These are phyloP conservation scores for Gastracanthus pulcherrimus DNA, from an alignment of 2,888 invertebrate genomes.

Conservation along the genomic window DNA sequence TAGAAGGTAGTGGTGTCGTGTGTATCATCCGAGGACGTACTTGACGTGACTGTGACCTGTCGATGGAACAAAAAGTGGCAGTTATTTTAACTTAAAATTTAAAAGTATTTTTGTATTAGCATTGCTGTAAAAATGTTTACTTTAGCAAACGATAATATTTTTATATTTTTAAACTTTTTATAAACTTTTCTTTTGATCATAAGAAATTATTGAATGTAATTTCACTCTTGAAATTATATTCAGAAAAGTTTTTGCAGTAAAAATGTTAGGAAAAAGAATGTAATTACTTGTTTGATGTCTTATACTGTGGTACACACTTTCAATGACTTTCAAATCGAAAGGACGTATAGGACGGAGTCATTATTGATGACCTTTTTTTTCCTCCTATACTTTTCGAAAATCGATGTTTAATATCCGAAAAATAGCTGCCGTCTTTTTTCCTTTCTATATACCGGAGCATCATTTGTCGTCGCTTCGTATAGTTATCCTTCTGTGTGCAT, in stretches of 20 bases:
- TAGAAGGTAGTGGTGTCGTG: slow-evolving; percentile 48
- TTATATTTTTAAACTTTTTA: too few species aligned
- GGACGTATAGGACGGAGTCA: background rate
- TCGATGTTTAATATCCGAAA: slow-evolving; percentile 30
- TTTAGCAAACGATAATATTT: too few species aligned
- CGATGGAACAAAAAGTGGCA: slow-evolving; percentile 22
- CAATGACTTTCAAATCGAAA: background rate
- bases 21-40: slow-evolving; percentile 29
- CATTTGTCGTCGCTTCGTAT: slow-evolving; percentile 49
- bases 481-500: slow-evolving; percentile 50
- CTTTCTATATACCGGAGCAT: slow-evolving; percentile 33
- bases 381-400: slow-evolving; percentile 3
- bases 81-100: slow-evolving; percentile 3
- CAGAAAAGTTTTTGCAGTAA: too few species aligned
- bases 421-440: slow-evolving; percentile 30
- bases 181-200: too few species aligned
- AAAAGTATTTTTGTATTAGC: background rate
- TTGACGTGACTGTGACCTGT: slow-evolving; percentile 41
- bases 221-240: too few species aligned
- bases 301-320: background rate
- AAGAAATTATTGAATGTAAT: too few species aligned
- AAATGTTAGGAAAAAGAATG: too few species aligned
- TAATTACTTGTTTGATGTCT: background rate
- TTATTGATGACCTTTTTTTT: slow-evolving; percentile 5
- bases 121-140: too few species aligned